Conservation (phyloP, 2,888 invertebrate species). For the Myopa testacea region DNA sequence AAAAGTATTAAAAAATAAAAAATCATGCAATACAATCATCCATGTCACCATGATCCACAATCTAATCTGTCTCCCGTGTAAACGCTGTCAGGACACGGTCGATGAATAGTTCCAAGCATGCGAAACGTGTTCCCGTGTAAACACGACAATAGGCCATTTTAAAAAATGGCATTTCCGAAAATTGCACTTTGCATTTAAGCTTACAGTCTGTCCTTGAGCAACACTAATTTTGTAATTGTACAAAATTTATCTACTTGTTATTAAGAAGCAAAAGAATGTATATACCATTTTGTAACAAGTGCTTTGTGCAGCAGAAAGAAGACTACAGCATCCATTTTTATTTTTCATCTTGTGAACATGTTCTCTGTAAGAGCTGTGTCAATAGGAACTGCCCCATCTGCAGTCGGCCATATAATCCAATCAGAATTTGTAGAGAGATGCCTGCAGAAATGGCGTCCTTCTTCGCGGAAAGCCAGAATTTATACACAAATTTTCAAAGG, state of each 20-base stretch:
- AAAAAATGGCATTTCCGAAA: no score
- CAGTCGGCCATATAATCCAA: slow-evolving; percentile 35
- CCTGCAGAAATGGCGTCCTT: slow-evolving; percentile 41
- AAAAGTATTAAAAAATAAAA: no score
- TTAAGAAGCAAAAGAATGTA: slow-evolving; percentile 38
- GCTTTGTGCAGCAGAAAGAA: slow-evolving; percentile 40
- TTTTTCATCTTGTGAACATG: slow-evolving; percentile 46
- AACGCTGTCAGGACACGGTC: no score
- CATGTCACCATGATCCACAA: no score
- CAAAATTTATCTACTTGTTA: neutral
- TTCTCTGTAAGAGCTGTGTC: slow-evolving; percentile 44
- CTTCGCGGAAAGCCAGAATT: slow-evolving; percentile 43
- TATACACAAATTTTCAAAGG: slow-evolving; percentile 41
- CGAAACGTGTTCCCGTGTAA: no score
- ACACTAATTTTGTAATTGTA: neutral
- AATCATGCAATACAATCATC: no score
- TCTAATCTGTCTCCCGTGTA: no score
- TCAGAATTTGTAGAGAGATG: slow-evolving; percentile 43
- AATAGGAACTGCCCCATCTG: slow-evolving; percentile 43
- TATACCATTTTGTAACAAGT: slow-evolving; percentile 45
- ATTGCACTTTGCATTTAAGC: no score
- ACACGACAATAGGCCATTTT: no score
- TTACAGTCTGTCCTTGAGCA: no score
- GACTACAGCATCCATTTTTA: slow-evolving; percentile 37
- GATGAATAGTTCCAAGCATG: no score